Evolutionary conservation across 1,140 invertebrate species (phyloP), one percentile per base, ranked within the genome.

Genomic region (Neodiprion virginianus): DNA sequence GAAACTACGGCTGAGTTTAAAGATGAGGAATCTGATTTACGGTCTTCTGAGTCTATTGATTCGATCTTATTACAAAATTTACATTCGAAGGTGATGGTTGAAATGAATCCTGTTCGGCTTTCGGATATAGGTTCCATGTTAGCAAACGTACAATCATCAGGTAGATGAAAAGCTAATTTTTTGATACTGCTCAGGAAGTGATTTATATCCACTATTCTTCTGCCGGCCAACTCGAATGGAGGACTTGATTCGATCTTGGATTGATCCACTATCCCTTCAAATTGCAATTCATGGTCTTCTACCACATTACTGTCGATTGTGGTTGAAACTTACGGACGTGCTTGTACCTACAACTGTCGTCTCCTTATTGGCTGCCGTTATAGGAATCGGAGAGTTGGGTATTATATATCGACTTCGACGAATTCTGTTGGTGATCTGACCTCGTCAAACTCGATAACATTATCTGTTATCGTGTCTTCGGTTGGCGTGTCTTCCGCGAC

Each of bases 121-220:
- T 17, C 69, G 12, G 12, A 76, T 48, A 8, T 72, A 49, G n/a
- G 74, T 71, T 23, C 67, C 65, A 47, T 28, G 8, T n/a, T 71
- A 23, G 67, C n/a, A 73, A 49, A 66, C 74, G 8, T 67, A 61
- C n/a, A 76, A 47, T 69, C 67, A 21, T 48, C 40, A 7, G 21
- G 17, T 61, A 8, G n/a, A 66, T 76, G 71, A 23, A 12, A 14
- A 23, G 28, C 71, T 48, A 75, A 69, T 9, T 68, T 14, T 73
- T 21, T 11, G 5, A 70, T 48, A n/a, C 68, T 11, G 28, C 75
- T 71, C 28, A 77, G 23, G 23, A 77, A 76, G 71, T 76, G 69
- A 48, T 49, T 40, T 76, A 77, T 76, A 65, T 76, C 69, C 17
- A 74, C 70, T 47, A 77, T 75, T 40, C 76, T 50, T 61, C 76